Base-by-base conservation (phyloP, 2,888 invertebrate genomes). In the Hyposoter dolosus region DNA sequence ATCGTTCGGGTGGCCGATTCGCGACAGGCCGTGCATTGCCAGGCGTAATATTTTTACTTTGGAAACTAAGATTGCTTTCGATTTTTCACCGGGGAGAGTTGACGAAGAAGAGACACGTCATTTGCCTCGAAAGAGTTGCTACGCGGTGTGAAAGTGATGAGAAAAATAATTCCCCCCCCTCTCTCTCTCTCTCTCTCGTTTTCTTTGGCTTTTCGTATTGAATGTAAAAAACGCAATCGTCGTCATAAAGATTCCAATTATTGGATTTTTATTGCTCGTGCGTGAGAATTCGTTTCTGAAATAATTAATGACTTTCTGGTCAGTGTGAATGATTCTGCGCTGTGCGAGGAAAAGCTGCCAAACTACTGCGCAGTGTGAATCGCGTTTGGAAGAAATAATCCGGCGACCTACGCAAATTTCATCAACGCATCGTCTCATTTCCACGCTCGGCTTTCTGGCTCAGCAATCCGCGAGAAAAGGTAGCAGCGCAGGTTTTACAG, bases 11-110 rank as follows among this genome's bases (percentile, higher is more conserved):
- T 69, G 76, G 80, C 71, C 83, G 85, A 89, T 88, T 88, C 85
- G 87, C 84, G 84, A 81, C 82, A 77, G 74, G 81, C 75, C 86
- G 69, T 19, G 84, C 81, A 82, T 86, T 85, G 75, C 83, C 40
- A 88, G 88, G 85, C 74, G 89, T 88, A 86, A 89, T 89, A 87
- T 88, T 85, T 88, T 85, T 88, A 88, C 88, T 88, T 88, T 84
- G 88, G 83, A 88, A 92, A 92, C 90, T 91, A 89, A 91, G 91
- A 93, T 93, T 93, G 91, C 91, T 90, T 90, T 90, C 88, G 90
- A 91, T 89, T 91, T 92, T 91, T 90, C 89, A 28, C 15, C 60
- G 28, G 82, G 84, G 82, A 79, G 75, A 66, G 56, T 17, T 23
- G 15, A 15, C 4, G 12, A 60, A 60, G 60, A 53, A 32, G 40